Evolutionary conservation across 2,888 invertebrate genomes (phyloP).

Genomic region (Thereva unica): DNA sequence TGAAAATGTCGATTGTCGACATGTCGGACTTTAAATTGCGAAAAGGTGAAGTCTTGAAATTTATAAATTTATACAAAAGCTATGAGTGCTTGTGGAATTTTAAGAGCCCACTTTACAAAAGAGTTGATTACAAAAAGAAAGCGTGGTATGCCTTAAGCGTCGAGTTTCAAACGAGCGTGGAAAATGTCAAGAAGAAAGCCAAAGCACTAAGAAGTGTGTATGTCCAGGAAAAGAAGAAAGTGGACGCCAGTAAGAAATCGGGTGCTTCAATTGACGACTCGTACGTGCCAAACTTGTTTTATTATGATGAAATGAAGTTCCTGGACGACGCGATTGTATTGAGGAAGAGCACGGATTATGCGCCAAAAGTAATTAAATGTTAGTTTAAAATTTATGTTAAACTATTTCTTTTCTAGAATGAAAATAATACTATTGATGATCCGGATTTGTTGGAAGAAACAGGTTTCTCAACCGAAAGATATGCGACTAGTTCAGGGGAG

Average conservation of each 20-base stretch:
- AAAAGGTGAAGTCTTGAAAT: not conserved
- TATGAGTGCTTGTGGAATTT: not conserved
- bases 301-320: slow-evolving; percentile 1
- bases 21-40: too few relatives aligned
- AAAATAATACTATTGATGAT: too few relatives aligned
- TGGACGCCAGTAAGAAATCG: not conserved
- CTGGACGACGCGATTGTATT: not conserved
- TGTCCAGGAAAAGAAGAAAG: not conserved
- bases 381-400: too few relatives aligned
- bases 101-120: not conserved
- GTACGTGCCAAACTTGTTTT: not conserved
- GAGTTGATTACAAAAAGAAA: not conserved
- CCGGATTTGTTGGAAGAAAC: too few relatives aligned
- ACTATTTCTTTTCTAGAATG: too few relatives aligned
- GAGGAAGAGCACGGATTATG: not conserved
- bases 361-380: not conserved
- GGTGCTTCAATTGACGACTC: not conserved
- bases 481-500: too few relatives aligned
- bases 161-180: not conserved
- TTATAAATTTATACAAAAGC: not conserved
- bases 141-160: not conserved
- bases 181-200: not conserved
- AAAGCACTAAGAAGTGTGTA: not conserved
- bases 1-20: too few relatives aligned
- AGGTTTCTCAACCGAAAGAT: too few relatives aligned